Evolutionary conservation across 2,797 vertebrate species (phyloP).

Genomic region (Labroides dimidiatus): DNA sequence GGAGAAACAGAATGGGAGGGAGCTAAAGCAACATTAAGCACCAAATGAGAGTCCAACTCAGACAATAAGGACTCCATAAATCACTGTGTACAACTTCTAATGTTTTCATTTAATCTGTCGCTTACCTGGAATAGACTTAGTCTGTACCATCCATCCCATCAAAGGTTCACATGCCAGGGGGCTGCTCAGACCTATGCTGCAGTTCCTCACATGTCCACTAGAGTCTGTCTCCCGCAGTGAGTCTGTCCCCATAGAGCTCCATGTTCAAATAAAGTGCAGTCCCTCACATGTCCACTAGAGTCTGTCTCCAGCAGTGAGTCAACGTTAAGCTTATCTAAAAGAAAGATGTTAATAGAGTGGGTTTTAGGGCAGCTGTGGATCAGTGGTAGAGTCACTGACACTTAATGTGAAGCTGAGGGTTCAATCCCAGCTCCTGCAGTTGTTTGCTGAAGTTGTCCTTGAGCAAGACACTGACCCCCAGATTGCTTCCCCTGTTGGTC

Average conservation of each 20-base stretch:
- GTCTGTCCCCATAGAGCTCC: background rate
- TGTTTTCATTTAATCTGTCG: constrained; percentile 22
- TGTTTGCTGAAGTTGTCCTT: too few relatives aligned
- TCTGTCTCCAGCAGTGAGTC: too few relatives aligned
- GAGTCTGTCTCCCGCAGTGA: too few relatives aligned
- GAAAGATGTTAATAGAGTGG: too few relatives aligned
- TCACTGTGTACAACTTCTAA: constrained; percentile 27
- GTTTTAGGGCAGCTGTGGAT: too few relatives aligned
- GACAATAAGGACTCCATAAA: constrained; percentile 30
- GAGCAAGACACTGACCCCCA: too few relatives aligned
- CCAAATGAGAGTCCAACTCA: constrained; percentile 15
- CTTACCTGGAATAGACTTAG: too few relatives aligned
- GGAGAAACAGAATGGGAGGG: constrained; percentile 26
- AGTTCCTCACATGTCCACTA: background rate
- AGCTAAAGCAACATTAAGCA: constrained; percentile 9
- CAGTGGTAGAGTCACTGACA: too few relatives aligned
- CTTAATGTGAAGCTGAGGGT: too few relatives aligned
- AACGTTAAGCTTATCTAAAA: background rate
- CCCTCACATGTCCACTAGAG: background rate
- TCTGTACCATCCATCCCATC: constrained; percentile 8
- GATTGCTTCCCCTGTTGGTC: too few relatives aligned
- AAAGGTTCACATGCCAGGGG: background rate
- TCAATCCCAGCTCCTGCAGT: too few relatives aligned
- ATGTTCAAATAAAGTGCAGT: background rate
- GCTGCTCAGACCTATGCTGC: background rate